Evolutionary conservation across 92 coral and sea anemone species (phyloP).

Genomic region (Meandrina meandrites): DNA sequence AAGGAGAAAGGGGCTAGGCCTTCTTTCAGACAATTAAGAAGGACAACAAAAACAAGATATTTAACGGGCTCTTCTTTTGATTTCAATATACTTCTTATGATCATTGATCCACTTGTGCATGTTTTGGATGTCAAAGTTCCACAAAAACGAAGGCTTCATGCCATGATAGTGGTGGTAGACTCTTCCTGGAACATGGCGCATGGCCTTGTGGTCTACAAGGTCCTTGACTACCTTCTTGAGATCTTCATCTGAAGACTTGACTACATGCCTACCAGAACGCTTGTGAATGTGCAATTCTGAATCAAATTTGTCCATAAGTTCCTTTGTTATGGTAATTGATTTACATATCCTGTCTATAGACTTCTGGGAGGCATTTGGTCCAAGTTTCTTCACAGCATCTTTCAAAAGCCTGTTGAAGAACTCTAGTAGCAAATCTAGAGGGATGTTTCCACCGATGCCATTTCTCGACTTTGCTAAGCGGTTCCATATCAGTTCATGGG

Average conservation of each 20-base stretch:
- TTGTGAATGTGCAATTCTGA: constrained; percentile 23
- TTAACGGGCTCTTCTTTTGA: constrained; percentile 50
- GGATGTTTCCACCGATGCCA: constrained; percentile 32
- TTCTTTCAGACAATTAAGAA: too few species aligned
- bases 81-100: constrained; percentile 47
- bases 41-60: too few species aligned
- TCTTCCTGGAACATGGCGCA: constrained; percentile 47
- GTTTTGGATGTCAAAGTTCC: constrained; percentile 42
- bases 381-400: constrained; percentile 61
- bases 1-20: too few species aligned
- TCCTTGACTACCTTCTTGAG: constrained; percentile 51
- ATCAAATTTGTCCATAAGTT: constrained; percentile 49
- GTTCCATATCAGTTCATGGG: constrained; percentile 54
- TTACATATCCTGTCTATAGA: constrained; percentile 56
- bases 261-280: constrained; percentile 57
- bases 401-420: constrained; percentile 52
- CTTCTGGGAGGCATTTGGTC: constrained; percentile 59
- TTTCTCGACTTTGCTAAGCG: constrained; percentile 36
- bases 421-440: too few species aligned
- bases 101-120: constrained; percentile 53
- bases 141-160: constrained; percentile 44
- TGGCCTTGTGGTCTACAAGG: constrained; percentile 44
- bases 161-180: constrained; percentile 29
- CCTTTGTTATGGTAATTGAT: constrained; percentile 31
- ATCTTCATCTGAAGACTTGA: constrained; percentile 41